Evolutionary conservation across 2,888 invertebrate species (phyloP).

Genomic region (Aporophyla nigra): DNA sequence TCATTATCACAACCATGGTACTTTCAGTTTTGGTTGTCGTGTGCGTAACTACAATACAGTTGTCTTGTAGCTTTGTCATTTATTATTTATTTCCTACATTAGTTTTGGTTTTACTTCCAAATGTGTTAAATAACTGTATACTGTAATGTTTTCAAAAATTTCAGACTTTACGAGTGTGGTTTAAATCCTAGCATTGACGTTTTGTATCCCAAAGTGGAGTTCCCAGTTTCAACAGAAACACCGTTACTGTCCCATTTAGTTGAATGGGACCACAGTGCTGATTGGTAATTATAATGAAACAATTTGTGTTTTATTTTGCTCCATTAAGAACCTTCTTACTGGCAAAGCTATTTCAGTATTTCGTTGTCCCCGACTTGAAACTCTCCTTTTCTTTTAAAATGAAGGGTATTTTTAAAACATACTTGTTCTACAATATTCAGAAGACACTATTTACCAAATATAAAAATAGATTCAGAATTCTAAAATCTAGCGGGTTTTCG

Average conservation of each 20-base stretch:
- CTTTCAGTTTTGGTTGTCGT: background rate
- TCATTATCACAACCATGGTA: background rate
- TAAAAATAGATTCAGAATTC: too few relatives aligned
- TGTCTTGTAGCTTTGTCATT: background rate
- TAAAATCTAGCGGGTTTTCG: background rate
- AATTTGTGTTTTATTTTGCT: background rate
- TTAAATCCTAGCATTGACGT: conserved; percentile 4
- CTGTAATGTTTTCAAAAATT: background rate
- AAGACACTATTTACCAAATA: background rate
- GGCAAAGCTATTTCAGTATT: background rate
- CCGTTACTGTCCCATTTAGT: too few relatives aligned
- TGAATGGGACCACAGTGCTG: background rate
- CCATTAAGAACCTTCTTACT: background rate
- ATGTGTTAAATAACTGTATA: too few relatives aligned
- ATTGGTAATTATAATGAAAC: conserved; percentile 14
- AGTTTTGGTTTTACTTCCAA: too few relatives aligned
- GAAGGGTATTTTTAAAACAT: background rate
- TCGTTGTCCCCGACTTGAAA: too few relatives aligned
- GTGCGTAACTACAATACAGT: background rate
- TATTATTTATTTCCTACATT: background rate
- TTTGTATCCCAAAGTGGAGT: conserved; percentile 24
- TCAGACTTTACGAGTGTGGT: conserved; percentile 3
- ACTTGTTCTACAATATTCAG: background rate
- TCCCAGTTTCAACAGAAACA: too few relatives aligned
- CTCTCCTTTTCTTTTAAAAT: too few relatives aligned